Percentiles rank a stretch among this genome's conserved stretches.
Conservation (phyloP, 2,113 vertebrate genomes). For the Sclerurus mexicanus region DNA sequence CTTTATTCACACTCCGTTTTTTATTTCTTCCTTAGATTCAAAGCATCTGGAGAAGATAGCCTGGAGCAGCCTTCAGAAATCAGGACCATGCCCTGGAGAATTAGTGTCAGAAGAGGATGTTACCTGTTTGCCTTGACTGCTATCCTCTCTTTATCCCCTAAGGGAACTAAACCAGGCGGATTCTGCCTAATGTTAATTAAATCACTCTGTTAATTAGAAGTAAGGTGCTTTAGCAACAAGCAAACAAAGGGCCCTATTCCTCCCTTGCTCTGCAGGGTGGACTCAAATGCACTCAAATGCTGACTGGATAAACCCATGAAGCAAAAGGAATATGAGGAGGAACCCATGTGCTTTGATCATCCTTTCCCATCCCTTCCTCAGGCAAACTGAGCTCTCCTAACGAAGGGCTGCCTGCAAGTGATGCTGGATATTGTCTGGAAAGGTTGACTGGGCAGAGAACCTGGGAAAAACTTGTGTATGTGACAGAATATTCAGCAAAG, state of each 20-base stretch:
- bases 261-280: neutral
- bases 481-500: neutral
- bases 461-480: neutral
- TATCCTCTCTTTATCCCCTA: neutral
- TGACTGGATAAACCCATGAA: neutral
- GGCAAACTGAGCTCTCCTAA: neutral
- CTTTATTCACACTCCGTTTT: neutral
- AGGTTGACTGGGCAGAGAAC: neutral
- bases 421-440: neutral
- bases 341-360: neutral
- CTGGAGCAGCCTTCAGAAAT: constrained; percentile 36
- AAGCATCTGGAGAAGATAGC: neutral
- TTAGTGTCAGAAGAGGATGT: constrained; percentile 35
- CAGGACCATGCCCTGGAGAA: constrained; percentile 19
- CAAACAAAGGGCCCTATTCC: constrained; percentile 27
- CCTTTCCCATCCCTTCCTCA: neutral
- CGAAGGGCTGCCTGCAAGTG: neutral
- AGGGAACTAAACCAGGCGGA: constrained; percentile 1
- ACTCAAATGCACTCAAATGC: neutral
- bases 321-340: neutral
- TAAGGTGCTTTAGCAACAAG: constrained; percentile 61
- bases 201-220: constrained; percentile 53
- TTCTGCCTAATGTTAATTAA: constrained; percentile 58
- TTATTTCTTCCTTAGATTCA: constrained; percentile 15
- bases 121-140: constrained; percentile 52